phyloP scores from a whole-genome alignment of 2,113 vertebrate species.

The Phodopus roborovskii region DNA sequence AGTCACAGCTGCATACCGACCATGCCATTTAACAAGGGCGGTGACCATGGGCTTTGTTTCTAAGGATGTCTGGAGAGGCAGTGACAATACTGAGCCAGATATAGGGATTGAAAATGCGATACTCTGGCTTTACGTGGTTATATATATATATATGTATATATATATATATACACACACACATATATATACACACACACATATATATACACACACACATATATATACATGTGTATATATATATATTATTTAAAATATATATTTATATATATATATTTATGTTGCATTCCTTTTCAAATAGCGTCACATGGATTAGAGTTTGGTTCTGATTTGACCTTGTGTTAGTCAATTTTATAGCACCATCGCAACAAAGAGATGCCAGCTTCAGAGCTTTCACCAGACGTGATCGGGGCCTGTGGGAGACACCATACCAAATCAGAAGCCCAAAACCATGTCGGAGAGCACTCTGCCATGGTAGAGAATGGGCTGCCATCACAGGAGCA shows the following conservation, averaged over 20 bases:
- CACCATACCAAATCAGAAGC: neutral
- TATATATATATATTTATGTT: no score
- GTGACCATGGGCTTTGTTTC: neutral
- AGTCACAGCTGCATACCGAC: neutral
- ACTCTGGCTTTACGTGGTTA: neutral
- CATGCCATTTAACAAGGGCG: neutral
- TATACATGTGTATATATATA: no score
- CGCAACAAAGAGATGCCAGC: no score
- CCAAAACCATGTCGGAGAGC: neutral
- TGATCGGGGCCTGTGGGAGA: neutral
- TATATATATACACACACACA: no score
- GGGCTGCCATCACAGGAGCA: neutral
- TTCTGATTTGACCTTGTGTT: neutral
- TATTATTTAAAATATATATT: no score
- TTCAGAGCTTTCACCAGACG: neutral
- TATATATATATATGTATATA: no score
- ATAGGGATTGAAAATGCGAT: neutral
- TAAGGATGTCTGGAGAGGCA: neutral
- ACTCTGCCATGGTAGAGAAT: neutral
- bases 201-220: no score
- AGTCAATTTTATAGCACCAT: neutral
- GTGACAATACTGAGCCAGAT: neutral
- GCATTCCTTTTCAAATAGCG: neutral
- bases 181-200: no score
- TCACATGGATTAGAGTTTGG: neutral